Evolutionary conservation across 37 sponge, comb jelly and placozoan genomes (phyloP).

Genomic region (Aplysina aerophoba): DNA sequence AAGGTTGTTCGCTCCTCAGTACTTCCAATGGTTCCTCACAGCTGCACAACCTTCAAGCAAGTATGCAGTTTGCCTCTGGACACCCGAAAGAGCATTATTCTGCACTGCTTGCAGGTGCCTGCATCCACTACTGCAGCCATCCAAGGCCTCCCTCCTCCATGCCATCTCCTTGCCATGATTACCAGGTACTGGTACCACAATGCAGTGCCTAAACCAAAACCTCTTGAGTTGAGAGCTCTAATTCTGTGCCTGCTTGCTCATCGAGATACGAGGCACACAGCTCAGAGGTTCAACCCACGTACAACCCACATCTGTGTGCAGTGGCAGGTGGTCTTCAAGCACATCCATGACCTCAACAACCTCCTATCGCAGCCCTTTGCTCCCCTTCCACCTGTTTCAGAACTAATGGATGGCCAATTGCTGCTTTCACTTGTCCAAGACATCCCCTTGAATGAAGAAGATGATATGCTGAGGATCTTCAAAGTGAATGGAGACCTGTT

Average conservation of each 20-base stretch:
- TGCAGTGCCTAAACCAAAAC: no score
- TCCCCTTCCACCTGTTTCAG: conserved; percentile 24
- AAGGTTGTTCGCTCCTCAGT: neutral
- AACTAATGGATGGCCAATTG: conserved; percentile 54
- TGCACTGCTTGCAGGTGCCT: neutral
- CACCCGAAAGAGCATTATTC: neutral
- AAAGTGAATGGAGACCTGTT: no score
- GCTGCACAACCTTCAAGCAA: neutral
- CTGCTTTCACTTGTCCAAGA: no score
- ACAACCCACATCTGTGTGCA: conserved; percentile 53
- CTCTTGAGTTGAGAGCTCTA: no score
- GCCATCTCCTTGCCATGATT: neutral
- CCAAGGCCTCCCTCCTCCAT: neutral
- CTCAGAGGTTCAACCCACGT: neutral
- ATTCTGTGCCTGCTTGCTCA: no score
- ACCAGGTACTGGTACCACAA: neutral
- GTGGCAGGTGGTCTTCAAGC: conserved; percentile 68
- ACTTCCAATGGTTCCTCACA: neutral
- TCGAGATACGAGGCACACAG: no score
- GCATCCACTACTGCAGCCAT: neutral
- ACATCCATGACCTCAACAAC: conserved; percentile 34
- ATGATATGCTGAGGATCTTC: no score
- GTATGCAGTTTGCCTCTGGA: neutral
- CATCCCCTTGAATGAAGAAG: no score
- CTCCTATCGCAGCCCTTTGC: conserved; percentile 53